Percentiles rank a stretch among this genome's conserved stretches.
Evolutionary conservation across 1,140 invertebrate species (phyloP).

Genomic region (Calliphora vicina): DNA sequence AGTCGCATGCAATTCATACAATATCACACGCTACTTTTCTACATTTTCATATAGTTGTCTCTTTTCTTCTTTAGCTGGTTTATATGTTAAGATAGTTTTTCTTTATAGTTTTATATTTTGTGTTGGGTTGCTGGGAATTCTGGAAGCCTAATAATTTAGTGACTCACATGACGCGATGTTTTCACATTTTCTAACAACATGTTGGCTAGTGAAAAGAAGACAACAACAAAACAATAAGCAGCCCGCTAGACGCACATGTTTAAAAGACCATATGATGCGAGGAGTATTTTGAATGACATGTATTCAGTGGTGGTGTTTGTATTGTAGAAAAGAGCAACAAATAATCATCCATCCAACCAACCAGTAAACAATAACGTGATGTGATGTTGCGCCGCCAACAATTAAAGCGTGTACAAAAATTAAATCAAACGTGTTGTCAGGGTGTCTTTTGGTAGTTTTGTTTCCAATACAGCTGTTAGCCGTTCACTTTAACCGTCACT

Average conservation of each 20-base stretch:
- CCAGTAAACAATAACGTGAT: not conserved
- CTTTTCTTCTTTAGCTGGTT: not conserved
- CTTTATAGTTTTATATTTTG: not conserved
- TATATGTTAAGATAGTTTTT: not conserved
- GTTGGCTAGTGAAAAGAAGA: constrained; percentile 9
- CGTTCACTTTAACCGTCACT: not conserved
- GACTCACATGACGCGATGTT: constrained; percentile 45
- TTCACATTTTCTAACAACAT: constrained; percentile 32
- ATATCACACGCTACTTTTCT: not conserved
- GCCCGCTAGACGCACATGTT: too few relatives aligned
- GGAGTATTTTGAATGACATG: not conserved
- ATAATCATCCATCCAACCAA: not conserved
- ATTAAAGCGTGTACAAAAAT: not conserved
- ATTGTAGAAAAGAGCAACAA: too few relatives aligned
- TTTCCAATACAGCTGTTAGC: not conserved
- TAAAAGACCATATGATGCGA: not conserved
- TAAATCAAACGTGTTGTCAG: not conserved
- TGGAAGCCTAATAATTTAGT: constrained; percentile 43
- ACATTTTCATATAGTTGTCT: constrained; percentile 13
- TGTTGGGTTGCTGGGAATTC: not conserved
- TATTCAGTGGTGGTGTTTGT: too few relatives aligned
- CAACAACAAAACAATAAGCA: not conserved
- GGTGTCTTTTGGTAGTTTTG: not conserved
- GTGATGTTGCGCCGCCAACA: not conserved
- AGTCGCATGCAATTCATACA: constrained; percentile 9